Evolutionary conservation across 1,140 invertebrate genomes (phyloP).

Genomic region (Papilio glaucus): DNA sequence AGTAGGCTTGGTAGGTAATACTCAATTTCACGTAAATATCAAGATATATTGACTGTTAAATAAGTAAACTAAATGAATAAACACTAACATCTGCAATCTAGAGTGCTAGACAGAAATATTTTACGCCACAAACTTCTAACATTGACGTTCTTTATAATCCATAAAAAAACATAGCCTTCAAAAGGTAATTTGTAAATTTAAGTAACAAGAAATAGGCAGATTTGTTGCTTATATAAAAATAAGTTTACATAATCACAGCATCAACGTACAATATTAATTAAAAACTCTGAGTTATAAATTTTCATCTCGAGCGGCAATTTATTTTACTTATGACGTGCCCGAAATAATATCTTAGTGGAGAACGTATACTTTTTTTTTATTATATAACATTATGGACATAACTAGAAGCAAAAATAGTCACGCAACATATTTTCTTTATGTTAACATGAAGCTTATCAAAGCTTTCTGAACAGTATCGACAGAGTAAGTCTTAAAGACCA

Average conservation of each 20-base stretch:
- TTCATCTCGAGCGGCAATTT: conserved; percentile 18
- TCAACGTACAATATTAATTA: conserved; percentile 20
- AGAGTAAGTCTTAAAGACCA: not conserved
- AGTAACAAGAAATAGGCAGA: not conserved
- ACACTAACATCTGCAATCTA: no score
- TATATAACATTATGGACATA: not conserved
- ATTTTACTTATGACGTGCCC: not conserved
- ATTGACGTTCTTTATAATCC: no score
- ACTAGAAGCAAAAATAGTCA: no score
- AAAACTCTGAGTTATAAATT: conserved; percentile 5
- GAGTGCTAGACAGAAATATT: no score
- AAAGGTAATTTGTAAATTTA: not conserved
- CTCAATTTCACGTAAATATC: no score
- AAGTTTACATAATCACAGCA: not conserved
- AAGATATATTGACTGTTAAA: no score
- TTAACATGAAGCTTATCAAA: not conserved
- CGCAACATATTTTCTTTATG: not conserved
- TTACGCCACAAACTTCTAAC: no score
- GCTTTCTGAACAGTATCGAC: not conserved
- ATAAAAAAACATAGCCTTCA: not conserved
- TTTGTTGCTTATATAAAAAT: not conserved
- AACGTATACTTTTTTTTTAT: not conserved
- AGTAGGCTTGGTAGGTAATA: not conserved
- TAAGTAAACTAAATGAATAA: no score
- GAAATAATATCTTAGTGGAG: not conserved